Conservation (phyloP, 1,140 invertebrate genomes). For the Teleogryllus occipitalis region DNA sequence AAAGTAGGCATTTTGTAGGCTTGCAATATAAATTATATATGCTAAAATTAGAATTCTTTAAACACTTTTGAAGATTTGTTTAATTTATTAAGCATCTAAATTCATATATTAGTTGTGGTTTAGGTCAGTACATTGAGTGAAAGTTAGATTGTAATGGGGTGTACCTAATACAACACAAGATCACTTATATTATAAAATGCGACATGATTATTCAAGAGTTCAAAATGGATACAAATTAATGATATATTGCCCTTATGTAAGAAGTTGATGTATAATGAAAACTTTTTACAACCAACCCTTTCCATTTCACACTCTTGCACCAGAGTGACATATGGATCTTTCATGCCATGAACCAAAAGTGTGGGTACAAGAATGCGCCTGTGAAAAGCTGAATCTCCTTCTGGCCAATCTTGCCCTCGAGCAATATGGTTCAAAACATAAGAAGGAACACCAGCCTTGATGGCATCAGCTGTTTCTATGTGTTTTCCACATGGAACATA, state of each 20-base stretch:
- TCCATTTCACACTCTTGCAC: constrained; percentile 70
- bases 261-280: too few species aligned
- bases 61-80: too few species aligned
- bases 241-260: too few species aligned
- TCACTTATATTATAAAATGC: background rate
- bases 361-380: constrained; percentile 56
- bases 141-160: background rate
- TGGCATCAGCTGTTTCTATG: constrained; percentile 32
- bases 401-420: constrained; percentile 57
- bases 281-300: constrained; percentile 40
- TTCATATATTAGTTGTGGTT: too few species aligned
- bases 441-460: constrained; percentile 39
- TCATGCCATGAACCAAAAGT: constrained; percentile 59
- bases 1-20: too few species aligned
- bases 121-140: background rate
- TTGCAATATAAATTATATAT: too few species aligned
- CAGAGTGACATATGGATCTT: constrained; percentile 58
- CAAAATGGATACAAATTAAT: too few species aligned
- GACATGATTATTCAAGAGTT: background rate
- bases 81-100: too few species aligned
- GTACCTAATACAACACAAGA: background rate
- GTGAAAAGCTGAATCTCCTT: constrained; percentile 62
- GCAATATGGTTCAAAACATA: constrained; percentile 48
- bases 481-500: constrained; percentile 45
- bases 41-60: too few species aligned